Evolutionary conservation across 2,113 vertebrate species (phyloP).

Genomic region (Aix galericulata): DNA sequence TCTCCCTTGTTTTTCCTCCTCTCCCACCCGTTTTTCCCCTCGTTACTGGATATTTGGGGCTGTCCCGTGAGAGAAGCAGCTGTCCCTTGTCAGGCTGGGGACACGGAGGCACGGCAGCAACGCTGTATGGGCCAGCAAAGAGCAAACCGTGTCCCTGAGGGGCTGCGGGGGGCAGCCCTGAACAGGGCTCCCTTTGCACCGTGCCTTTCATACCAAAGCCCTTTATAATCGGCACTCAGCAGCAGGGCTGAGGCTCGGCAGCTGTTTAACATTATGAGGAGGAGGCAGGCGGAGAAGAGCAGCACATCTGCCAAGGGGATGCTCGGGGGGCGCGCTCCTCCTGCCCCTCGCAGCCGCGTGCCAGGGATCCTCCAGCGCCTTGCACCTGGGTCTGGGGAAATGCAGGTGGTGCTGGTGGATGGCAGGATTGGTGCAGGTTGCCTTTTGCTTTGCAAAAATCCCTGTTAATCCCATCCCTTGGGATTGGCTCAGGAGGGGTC

Average conservation of each 20-base stretch:
- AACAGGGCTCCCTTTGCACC: neutral
- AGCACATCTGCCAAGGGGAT: neutral
- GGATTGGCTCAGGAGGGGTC: conserved; percentile 42
- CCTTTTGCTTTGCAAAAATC: neutral
- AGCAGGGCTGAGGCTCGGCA: neutral
- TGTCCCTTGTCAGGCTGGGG: neutral
- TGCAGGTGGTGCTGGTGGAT: neutral
- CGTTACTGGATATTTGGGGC: neutral
- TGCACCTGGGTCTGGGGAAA: no score
- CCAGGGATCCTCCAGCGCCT: no score
- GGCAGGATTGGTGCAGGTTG: neutral
- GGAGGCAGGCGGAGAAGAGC: neutral
- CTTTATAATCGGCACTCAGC: neutral
- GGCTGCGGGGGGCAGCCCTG: no score
- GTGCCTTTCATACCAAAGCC: neutral
- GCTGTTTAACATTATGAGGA: neutral
- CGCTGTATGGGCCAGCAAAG: rapidly evolving
- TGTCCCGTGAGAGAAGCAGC: neutral
- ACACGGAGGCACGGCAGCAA: neutral
- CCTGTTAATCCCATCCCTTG: conserved; percentile 53
- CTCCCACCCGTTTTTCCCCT: no score
- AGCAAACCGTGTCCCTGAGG: neutral
- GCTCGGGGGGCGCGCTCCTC: neutral
- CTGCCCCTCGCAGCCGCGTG: neutral
- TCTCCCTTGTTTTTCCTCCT: rapidly evolving